phyloP scores from a whole-genome alignment of 2,888 invertebrate species.

The Chrysodeixis includens region DNA sequence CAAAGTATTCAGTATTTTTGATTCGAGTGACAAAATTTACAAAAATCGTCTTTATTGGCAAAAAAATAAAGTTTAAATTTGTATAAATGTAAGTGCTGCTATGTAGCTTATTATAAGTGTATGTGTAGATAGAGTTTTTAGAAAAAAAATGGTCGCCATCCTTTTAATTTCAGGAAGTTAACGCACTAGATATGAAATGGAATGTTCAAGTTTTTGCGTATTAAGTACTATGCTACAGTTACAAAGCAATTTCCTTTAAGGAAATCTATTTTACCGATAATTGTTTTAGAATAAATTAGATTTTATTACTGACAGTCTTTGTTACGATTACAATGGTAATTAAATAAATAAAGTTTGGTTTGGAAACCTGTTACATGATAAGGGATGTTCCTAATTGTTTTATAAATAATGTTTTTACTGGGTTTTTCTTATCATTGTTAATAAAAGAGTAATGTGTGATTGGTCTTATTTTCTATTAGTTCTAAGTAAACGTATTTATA shows the following conservation, averaged over 20 bases:
- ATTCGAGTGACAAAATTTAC: no score
- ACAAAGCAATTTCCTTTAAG: conserved; percentile 29
- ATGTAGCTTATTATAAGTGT: no score
- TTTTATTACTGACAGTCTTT: conserved; percentile 20
- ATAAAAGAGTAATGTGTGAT: no score
- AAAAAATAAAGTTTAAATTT: no score
- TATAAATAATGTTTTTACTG: background rate
- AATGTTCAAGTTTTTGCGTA: background rate
- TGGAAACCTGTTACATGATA: background rate
- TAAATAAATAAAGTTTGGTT: background rate
- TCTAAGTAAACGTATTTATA: no score
- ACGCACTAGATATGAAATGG: background rate
- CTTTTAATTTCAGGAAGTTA: conserved; percentile 4
- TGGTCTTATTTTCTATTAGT: no score
- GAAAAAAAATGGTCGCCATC: conserved; percentile 9
- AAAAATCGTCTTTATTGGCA: no score
- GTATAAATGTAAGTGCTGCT: no score
- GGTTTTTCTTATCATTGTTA: conserved; percentile 13
- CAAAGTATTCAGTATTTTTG: no score
- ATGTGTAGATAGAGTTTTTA: background rate
- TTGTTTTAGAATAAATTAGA: conserved; percentile 36
- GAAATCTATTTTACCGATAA: conserved; percentile 36
- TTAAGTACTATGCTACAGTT: no score
- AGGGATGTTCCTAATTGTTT: background rate
- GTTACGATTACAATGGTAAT: conserved; percentile 21